Evolutionary conservation across 2,888 invertebrate genomes (phyloP).

Genomic region (Thysanoteuthis rhombus): DNA sequence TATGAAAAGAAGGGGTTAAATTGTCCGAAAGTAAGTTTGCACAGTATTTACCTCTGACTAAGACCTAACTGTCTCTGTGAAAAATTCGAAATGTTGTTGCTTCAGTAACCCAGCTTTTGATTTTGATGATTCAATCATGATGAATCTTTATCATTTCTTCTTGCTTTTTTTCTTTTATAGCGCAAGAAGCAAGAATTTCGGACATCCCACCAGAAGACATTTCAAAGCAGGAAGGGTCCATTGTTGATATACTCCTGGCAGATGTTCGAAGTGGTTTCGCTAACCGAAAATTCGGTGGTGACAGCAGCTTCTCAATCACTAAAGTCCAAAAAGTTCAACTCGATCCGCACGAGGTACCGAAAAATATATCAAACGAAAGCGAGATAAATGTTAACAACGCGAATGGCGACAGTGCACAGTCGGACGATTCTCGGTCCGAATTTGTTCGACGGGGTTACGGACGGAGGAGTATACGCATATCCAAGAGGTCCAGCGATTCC

Average conservation of each 20-base stretch:
- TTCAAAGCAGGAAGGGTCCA: conserved; percentile 47
- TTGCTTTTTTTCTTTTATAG: conserved; percentile 35
- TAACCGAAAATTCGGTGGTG: conserved; percentile 50
- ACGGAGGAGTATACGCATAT: conserved; percentile 46
- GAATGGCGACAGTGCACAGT: neutral
- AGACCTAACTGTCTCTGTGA: too few species aligned
- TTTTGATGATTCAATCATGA: too few species aligned
- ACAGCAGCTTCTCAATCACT: conserved; percentile 58
- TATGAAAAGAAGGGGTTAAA: too few species aligned
- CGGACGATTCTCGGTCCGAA: conserved; percentile 35
- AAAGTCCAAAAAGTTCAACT: conserved; percentile 58
- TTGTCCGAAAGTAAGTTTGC: too few species aligned
- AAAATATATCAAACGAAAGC: neutral
- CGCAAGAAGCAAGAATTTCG: conserved; percentile 39
- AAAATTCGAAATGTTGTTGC: too few species aligned
- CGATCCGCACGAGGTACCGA: conserved; percentile 40
- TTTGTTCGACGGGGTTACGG: conserved; percentile 52
- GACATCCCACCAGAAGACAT: conserved; percentile 40
- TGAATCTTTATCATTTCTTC: neutral
- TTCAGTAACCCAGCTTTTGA: too few species aligned
- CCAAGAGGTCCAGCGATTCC: conserved; percentile 32
- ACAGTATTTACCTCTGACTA: too few species aligned
- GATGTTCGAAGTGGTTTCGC: conserved; percentile 63
- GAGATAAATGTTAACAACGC: neutral
- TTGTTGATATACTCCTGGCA: conserved; percentile 62